These are phyloP conservation scores for Takifugu ocellatus DNA, from an alignment of 2,797 vertebrate species.

Conservation along the genomic window DNA sequence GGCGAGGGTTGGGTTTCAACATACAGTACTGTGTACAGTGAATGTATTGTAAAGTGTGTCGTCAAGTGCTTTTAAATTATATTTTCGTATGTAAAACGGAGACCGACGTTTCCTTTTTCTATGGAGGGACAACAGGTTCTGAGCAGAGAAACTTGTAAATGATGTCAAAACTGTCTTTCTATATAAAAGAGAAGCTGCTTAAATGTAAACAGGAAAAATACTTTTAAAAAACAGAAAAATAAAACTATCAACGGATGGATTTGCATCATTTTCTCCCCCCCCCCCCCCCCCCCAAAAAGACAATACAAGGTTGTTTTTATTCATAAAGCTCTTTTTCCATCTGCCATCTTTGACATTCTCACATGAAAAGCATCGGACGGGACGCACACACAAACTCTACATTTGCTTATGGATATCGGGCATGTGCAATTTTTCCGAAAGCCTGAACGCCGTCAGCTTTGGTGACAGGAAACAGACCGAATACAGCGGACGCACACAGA, in stretches of 20 bases:
- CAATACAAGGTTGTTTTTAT: constrained; percentile 60
- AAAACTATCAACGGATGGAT: constrained; percentile 19
- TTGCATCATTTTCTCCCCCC: neutral
- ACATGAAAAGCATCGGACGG: constrained; percentile 37
- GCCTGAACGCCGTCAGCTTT: constrained; percentile 55
- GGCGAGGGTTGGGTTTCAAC: constrained; percentile 81
- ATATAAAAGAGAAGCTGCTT: constrained; percentile 73
- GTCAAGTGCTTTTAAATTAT: constrained; percentile 99
- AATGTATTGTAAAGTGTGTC: constrained; percentile 95
- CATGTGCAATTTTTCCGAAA: constrained; percentile 50
- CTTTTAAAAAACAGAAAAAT: constrained; percentile 38
- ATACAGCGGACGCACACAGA: constrained; percentile 27
- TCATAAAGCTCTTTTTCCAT: constrained; percentile 61
- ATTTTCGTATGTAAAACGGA: constrained; percentile 98
- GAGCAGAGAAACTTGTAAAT: constrained; percentile 63
- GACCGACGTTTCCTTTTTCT: constrained; percentile 87
- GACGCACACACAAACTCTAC: constrained; percentile 11
- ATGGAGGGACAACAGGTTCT: constrained; percentile 81
- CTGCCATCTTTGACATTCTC: constrained; percentile 43
- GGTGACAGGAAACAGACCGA: constrained; percentile 42
- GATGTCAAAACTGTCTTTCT: constrained; percentile 72
- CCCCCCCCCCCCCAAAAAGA: constrained; percentile 5
- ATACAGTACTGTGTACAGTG: constrained; percentile 92
- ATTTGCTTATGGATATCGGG: constrained; percentile 43
- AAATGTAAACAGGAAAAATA: constrained; percentile 68